A percentile compares a stretch with the other conserved stretches of the same genome.
These are phyloP conservation scores for Myotis davidii DNA, from an alignment of 2,113 vertebrate species.

Conservation along the genomic window DNA sequence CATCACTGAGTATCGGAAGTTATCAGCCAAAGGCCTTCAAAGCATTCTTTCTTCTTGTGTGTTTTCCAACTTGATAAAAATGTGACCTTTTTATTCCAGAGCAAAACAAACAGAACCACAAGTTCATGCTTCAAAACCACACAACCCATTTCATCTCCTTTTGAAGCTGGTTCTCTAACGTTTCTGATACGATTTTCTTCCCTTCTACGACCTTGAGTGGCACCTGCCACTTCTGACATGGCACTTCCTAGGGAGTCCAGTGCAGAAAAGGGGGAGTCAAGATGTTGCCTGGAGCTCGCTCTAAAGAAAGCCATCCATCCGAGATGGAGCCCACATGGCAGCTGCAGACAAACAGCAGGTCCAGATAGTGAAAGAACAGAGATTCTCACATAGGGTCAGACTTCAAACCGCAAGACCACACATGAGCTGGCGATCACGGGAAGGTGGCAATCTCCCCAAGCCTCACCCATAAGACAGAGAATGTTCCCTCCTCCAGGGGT, in stretches of 20 bases:
- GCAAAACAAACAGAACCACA: slow-evolving; percentile 36
- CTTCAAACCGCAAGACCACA: not conserved
- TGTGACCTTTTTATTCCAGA: not conserved
- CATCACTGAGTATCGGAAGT: not conserved
- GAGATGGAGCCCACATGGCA: not conserved
- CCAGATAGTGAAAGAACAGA: not conserved
- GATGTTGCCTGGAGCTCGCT: not conserved
- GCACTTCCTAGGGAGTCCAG: not conserved
- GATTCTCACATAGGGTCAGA: not conserved
- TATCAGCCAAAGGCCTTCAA: not conserved
- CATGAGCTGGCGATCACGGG: not conserved
- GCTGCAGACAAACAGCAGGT: not conserved
- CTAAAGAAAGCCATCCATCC: not conserved
- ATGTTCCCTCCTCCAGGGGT: not conserved
- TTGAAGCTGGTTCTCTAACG: not conserved
- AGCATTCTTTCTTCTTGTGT: not conserved
- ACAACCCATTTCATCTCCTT: slow-evolving; percentile 19
- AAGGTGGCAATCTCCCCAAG: not conserved
- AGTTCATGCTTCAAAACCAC: not conserved
- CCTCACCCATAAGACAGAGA: not conserved
- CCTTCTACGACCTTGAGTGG: not conserved
- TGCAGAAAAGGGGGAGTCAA: too few species aligned
- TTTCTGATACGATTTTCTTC: slow-evolving; percentile 32
- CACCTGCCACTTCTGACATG: not conserved
- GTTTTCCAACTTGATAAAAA: slow-evolving; percentile 32